Evolutionary conservation across 2,888 invertebrate genomes (phyloP), one percentile per base, ranked within the genome.

Genomic region (Volucella inflata): DNA sequence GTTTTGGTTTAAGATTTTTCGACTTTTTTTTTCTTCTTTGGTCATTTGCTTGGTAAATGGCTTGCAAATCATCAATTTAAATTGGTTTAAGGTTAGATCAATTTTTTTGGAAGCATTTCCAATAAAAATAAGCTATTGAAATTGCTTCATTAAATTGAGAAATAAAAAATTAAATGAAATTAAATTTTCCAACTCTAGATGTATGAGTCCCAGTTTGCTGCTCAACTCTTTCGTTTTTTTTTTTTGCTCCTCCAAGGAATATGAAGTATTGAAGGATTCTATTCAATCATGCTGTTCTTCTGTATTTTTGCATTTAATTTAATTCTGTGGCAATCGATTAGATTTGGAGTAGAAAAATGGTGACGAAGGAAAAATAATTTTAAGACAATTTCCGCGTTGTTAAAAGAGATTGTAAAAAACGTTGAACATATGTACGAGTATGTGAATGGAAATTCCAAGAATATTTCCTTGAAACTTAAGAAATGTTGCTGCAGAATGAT

Each of bases 401-500:
- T 51, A 60, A 36, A 17, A 40, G 40, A 44, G 55, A 64, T 48
- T 67, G 16, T 62, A 62, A 30, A 72, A 11, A 38, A 10, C 65
- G 57, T 40, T 74, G 51, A 36, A 48, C 12, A 14, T 38, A 10
- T n/a, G n/a, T n/a, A n/a, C n/a, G n/a, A n/a, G n/a, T n/a, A n/a
- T 30, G 55, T 36, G 50, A 59, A 46, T 77, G 71, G 80, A 71
- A 76, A 60, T 80, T 75, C 84, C 71, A 60, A 71, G 75, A 84
- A 71, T 55, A 12, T 67, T 60, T 70, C 79, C 68, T 83, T 84
- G 59, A 75, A 16, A 60, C 50, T 17, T 57, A 51, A 38, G 21
- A 75, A 50, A 50, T 48, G 48, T 70, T 21, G 38, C 8, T 57
- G 42, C 1, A n/a, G 14, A 8, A n/a, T 64, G 64, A 44, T 53